Percentiles rank a stretch among this genome's conserved stretches.
Evolutionary conservation across 2,797 vertebrate genomes (phyloP).

Genomic region (Microhierax caerulescens): DNA sequence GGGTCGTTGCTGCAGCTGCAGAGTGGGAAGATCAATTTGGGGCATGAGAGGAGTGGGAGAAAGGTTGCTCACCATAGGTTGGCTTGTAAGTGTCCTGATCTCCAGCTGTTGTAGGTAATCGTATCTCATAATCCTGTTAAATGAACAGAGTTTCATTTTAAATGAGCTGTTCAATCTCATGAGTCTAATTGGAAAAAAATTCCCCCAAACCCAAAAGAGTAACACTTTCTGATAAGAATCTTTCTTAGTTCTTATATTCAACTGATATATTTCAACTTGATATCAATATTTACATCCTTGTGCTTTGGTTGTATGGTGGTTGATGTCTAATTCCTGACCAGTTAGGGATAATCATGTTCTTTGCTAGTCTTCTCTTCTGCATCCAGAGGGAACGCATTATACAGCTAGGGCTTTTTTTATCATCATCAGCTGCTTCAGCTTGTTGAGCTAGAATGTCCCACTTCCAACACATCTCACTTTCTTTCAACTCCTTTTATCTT

Average conservation of each 20-base stretch:
- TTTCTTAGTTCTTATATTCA: not conserved
- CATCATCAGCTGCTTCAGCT: not conserved
- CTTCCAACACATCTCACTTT: not conserved
- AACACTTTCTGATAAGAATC: not conserved
- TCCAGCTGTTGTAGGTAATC: not conserved
- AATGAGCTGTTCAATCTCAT: not conserved
- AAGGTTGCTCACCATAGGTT: rapidly evolving
- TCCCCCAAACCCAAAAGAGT: not conserved
- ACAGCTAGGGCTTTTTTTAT: not conserved
- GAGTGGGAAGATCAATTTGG: not conserved
- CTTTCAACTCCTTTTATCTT: not conserved
- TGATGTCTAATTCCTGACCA: not conserved
- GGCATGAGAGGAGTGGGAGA: not conserved
- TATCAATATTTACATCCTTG: not conserved
- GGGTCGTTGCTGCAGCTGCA: not conserved
- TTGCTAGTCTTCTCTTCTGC: not conserved
- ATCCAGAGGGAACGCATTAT: not conserved
- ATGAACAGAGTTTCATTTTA: not conserved
- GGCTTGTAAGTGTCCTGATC: not conserved
- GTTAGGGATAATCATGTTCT: not conserved
- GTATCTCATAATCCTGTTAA: not conserved
- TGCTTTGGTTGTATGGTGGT: not conserved
- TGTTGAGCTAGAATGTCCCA: not conserved
- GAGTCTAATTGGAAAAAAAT: not conserved
- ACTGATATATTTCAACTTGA: not conserved